phyloP scores from a whole-genome alignment of 1,140 invertebrate genomes.

The Caenorhabditis elegans region DNA sequence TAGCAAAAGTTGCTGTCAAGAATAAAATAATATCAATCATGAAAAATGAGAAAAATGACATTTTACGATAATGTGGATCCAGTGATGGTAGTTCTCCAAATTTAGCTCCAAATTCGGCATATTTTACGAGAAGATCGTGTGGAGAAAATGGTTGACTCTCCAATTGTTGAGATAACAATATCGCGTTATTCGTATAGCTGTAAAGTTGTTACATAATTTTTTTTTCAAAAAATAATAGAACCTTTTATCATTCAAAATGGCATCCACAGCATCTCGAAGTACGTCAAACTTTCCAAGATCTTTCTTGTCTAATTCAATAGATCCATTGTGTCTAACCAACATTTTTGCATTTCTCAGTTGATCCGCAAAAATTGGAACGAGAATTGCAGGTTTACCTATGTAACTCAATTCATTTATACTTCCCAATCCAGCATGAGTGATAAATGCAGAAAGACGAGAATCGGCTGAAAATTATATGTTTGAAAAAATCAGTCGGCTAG shows the following conservation, averaged over 20 bases:
- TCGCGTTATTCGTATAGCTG: neutral
- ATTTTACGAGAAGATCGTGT: neutral
- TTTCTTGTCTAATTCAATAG: neutral
- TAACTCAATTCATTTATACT: conserved; percentile 52
- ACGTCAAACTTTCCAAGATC: neutral
- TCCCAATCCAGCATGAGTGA: conserved; percentile 57
- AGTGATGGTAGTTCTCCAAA: neutral
- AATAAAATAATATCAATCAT: neutral
- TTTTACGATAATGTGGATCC: neutral
- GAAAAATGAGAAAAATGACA: neutral
- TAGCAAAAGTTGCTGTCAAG: neutral
- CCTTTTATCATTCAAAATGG: neutral
- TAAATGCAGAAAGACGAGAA: conserved; percentile 48
- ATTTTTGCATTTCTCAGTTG: conserved; percentile 22
- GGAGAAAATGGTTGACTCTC: neutral
- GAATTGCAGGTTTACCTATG: conserved; percentile 53
- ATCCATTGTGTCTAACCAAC: neutral
- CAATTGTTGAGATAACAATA: neutral
- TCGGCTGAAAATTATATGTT: conserved; percentile 43
- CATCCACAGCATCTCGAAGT: neutral
- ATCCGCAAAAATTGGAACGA: neutral
- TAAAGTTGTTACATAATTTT: no score
- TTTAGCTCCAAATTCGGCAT: neutral
- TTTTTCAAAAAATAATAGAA: no score
- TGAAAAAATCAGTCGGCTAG: neutral